phyloP scores from a whole-genome alignment of 2,797 vertebrate species.

The Pogoniulus pusillus region DNA sequence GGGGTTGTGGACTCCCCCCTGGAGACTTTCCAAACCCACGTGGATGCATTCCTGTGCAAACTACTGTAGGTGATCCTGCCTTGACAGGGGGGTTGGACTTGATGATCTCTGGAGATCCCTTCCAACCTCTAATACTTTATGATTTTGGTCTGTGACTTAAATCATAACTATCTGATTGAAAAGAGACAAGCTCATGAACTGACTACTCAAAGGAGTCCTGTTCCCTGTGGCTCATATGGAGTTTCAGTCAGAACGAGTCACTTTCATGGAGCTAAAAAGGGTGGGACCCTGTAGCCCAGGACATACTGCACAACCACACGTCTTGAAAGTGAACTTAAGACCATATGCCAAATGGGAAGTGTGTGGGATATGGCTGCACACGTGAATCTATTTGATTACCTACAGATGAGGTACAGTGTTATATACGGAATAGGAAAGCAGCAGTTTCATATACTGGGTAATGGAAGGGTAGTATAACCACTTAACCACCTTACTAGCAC shows the following conservation, averaged over 20 bases:
- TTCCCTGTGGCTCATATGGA: background rate
- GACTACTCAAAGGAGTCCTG: background rate
- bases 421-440: background rate
- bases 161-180: accelerated
- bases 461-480: background rate
- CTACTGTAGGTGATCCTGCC: too few species aligned
- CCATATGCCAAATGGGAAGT: too few species aligned
- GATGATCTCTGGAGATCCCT: too few species aligned
- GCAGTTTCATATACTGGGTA: background rate
- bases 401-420: background rate
- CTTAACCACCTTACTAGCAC: background rate
- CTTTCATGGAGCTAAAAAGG: background rate
- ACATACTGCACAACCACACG: accelerated
- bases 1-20: too few species aligned
- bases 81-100: too few species aligned
- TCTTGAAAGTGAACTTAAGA: background rate
- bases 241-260: background rate
- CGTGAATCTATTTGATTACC: background rate
- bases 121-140: too few species aligned
- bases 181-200: background rate
- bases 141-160: too few species aligned
- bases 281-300: background rate
- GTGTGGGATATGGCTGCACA: background rate
- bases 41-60: too few species aligned
- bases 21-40: too few species aligned